Evolutionary conservation across 2,888 invertebrate species (phyloP).

Genomic region (Pristionchus japonicus): DNA sequence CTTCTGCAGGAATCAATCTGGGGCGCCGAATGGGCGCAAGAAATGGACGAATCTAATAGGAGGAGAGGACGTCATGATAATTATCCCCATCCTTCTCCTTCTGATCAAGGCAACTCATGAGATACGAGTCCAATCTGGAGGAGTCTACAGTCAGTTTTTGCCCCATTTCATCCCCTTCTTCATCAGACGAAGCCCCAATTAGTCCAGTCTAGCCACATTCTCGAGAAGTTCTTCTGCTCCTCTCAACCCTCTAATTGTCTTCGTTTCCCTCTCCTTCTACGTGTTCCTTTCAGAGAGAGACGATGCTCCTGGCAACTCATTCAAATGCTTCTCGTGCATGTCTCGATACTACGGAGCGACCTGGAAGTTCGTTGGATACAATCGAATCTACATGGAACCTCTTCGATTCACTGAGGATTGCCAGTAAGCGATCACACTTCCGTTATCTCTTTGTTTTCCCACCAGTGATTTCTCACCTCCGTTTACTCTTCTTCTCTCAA

Average conservation of each 20-base stretch:
- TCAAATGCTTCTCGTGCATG: slow-evolving; percentile 69
- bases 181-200: background rate
- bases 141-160: background rate
- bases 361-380: slow-evolving; percentile 72
- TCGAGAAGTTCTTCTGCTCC: too few relatives aligned
- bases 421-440: slow-evolving; percentile 52
- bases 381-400: slow-evolving; percentile 69
- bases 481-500: background rate
- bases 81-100: background rate
- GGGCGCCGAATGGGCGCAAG: background rate
- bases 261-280: background rate
- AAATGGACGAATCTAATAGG: background rate
- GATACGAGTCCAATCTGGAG: background rate
- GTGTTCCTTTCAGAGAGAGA: background rate
- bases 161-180: background rate
- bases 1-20: background rate
- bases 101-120: background rate
- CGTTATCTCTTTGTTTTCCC: background rate
- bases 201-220: background rate
- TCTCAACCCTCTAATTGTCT: background rate
- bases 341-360: slow-evolving; percentile 71
- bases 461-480: background rate
- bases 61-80: background rate
- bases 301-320: slow-evolving; percentile 17
- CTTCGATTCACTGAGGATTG: slow-evolving; percentile 69